phyloP scores from a whole-genome alignment of 1,140 invertebrate species.

The Aphelinus certus region DNA sequence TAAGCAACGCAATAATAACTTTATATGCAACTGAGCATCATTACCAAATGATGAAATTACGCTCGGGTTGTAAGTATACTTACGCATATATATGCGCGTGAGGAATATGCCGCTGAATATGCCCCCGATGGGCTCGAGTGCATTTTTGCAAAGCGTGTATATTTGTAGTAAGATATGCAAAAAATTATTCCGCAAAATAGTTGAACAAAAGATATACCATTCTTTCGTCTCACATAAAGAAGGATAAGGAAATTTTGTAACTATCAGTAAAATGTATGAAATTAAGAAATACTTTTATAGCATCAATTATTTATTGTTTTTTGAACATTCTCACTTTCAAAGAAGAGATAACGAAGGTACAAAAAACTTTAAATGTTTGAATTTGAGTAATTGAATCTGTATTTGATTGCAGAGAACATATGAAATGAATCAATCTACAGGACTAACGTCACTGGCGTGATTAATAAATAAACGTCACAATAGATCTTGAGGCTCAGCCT shows the following conservation, averaged over 20 bases:
- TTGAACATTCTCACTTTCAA: slow-evolving; percentile 22
- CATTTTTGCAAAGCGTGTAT: too few species aligned
- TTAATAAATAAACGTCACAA: slow-evolving; percentile 50
- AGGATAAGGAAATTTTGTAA: slow-evolving; percentile 5
- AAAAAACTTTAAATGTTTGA: background rate
- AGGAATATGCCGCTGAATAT: too few species aligned
- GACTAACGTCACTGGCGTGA: slow-evolving; percentile 26
- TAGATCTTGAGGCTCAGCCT: slow-evolving; percentile 42
- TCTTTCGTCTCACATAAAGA: too few species aligned
- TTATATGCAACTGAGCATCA: too few species aligned
- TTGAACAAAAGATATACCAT: too few species aligned
- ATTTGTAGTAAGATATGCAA: too few species aligned
- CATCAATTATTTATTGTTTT: background rate
- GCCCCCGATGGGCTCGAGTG: too few species aligned
- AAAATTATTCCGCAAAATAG: too few species aligned
- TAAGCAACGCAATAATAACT: too few species aligned
- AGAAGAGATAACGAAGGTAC: slow-evolving; percentile 22
- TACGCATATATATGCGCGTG: too few species aligned
- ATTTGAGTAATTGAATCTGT: slow-evolving; percentile 45
- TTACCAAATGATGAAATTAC: too few species aligned
- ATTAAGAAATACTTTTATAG: background rate
- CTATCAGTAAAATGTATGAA: background rate
- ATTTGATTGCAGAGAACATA: slow-evolving; percentile 42
- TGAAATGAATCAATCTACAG: slow-evolving; percentile 38
- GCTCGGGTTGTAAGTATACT: too few species aligned